Percentiles rank a stretch among this genome's conserved stretches.
Conservation (phyloP, 2,888 invertebrate genomes). For the Taenaris catops region DNA sequence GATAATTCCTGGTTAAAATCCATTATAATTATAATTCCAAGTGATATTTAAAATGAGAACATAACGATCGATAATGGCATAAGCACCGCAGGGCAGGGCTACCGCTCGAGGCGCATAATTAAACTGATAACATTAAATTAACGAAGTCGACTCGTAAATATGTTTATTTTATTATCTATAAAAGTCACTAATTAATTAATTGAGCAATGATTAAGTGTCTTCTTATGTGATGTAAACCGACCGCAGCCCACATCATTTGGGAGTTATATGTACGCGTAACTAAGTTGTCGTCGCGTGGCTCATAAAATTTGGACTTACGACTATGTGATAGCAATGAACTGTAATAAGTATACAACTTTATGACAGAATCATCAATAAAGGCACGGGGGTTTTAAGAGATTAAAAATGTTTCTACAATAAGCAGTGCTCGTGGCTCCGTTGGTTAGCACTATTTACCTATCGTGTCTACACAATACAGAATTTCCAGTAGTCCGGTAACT, state of each 20-base stretch:
- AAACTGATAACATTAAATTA: conserved; percentile 72
- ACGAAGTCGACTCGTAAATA: conserved; percentile 70
- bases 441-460: too few relatives aligned
- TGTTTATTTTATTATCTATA: conserved; percentile 71
- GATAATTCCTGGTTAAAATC: too few relatives aligned
- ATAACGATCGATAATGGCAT: conserved; percentile 3
- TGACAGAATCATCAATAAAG: conserved; percentile 27
- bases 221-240: conserved; percentile 41
- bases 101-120: conserved; percentile 57
- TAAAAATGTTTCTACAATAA: conserved; percentile 10
- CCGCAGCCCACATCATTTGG: conserved; percentile 38
- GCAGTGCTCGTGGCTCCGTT: too few relatives aligned
- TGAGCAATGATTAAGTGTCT: conserved; percentile 68
- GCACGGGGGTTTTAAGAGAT: conserved; percentile 24
- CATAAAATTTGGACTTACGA: conserved; percentile 35
- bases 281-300: conserved; percentile 47
- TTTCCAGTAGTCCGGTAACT: too few relatives aligned
- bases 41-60: conserved; percentile 4
- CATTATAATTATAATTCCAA: too few relatives aligned
- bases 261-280: conserved; percentile 41
- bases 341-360: conserved; percentile 28
- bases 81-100: conserved; percentile 11
- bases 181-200: conserved; percentile 77
- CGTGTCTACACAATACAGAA: too few relatives aligned
- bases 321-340: conserved; percentile 36